phyloP scores from a whole-genome alignment of 2,888 invertebrate species.

The Leptinotarsa rubiginosa region DNA sequence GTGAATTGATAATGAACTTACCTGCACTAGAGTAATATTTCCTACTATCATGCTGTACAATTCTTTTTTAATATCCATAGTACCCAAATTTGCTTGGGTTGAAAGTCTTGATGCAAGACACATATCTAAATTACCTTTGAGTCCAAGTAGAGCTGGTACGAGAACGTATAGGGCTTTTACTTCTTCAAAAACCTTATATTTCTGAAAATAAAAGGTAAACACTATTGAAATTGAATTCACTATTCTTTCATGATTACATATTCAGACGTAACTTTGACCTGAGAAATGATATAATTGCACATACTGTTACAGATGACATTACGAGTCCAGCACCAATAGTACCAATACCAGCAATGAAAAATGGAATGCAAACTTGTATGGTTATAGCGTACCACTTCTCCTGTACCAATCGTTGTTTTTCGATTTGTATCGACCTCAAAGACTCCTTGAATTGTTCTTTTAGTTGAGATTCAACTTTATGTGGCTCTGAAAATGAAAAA shows the following conservation, averaged over 20 bases:
- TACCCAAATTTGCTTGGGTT: slow-evolving; percentile 93
- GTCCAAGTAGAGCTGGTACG: slow-evolving; percentile 83
- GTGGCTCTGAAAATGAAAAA: slow-evolving; percentile 41
- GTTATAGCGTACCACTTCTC: slow-evolving; percentile 84
- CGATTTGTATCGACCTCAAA: slow-evolving; percentile 54
- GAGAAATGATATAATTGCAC: slow-evolving; percentile 49
- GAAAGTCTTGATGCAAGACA: slow-evolving; percentile 95
- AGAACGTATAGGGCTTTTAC: slow-evolving; percentile 82
- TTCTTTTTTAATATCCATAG: slow-evolving; percentile 85
- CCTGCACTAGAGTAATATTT: slow-evolving; percentile 91
- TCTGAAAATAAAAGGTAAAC: neutral
- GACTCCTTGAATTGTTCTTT: slow-evolving; percentile 50
- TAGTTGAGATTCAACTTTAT: slow-evolving; percentile 60
- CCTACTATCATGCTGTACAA: slow-evolving; percentile 86
- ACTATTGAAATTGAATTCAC: neutral
- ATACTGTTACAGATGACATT: slow-evolving; percentile 87
- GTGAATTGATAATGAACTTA: slow-evolving; percentile 56
- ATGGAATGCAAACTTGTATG: slow-evolving; percentile 91
- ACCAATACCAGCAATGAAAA: slow-evolving; percentile 94
- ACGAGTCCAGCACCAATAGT: slow-evolving; percentile 96
- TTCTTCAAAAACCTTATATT: slow-evolving; percentile 72
- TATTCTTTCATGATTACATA: neutral
- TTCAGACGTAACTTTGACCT: neutral
- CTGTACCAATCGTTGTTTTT: slow-evolving; percentile 50
- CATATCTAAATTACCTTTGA: slow-evolving; percentile 96